phyloP scores from a whole-genome alignment of 2,888 invertebrate genomes.

The Onthophagus sagittarius region DNA sequence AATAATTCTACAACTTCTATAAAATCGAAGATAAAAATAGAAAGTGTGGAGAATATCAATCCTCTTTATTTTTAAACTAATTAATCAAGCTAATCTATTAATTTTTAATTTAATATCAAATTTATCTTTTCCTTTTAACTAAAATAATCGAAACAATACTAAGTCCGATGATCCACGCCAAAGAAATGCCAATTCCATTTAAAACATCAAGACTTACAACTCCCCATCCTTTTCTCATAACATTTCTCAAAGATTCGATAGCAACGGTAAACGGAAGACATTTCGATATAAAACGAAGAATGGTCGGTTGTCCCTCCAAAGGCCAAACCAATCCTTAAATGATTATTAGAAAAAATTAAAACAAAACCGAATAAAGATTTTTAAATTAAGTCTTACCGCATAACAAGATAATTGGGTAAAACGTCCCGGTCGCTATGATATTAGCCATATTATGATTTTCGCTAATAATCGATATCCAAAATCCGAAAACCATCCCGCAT shows the following conservation, averaged over 20 bases:
- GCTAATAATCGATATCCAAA: slow-evolving; percentile 77
- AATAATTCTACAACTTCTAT: neutral
- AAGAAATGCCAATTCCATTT: slow-evolving; percentile 65
- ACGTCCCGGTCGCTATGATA: slow-evolving; percentile 81
- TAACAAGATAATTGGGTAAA: slow-evolving; percentile 83
- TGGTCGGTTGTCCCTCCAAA: slow-evolving; percentile 60
- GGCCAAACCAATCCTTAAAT: slow-evolving; percentile 64
- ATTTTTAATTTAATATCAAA: neutral
- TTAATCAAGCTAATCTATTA: neutral
- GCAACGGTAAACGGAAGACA: slow-evolving; percentile 73
- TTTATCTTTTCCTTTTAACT: slow-evolving; percentile 40
- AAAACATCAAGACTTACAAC: slow-evolving; percentile 67
- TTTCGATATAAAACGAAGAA: slow-evolving; percentile 38
- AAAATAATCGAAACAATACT: slow-evolving; percentile 37
- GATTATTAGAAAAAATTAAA: neutral
- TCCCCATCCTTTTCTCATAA: slow-evolving; percentile 72
- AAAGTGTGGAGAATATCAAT: too few relatives aligned
- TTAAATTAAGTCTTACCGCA: slow-evolving; percentile 62
- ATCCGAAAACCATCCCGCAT: slow-evolving; percentile 82
- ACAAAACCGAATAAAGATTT: neutral
- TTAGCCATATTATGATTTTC: slow-evolving; percentile 76
- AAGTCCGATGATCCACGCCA: slow-evolving; percentile 55
- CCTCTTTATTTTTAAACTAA: too few relatives aligned
- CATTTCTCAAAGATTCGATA: slow-evolving; percentile 68
- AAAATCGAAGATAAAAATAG: neutral